Conservation (phyloP, 1,140 invertebrate genomes). For the Lordiphosa clarofinis region DNA sequence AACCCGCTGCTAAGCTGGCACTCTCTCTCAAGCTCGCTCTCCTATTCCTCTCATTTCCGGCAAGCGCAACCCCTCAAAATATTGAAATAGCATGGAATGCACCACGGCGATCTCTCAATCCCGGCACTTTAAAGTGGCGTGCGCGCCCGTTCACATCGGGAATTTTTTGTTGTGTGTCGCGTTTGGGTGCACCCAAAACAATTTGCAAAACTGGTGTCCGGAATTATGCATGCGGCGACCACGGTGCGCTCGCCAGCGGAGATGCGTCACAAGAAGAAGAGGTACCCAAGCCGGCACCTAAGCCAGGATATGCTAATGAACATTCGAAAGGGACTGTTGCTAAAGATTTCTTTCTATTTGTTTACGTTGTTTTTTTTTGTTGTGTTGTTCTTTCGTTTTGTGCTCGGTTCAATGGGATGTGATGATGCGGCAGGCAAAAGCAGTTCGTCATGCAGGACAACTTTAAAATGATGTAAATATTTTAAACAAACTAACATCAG, state of each 20-base stretch:
- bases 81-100: slow-evolving; percentile 34
- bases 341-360: neutral
- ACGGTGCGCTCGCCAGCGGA: slow-evolving; percentile 72
- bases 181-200: slow-evolving; percentile 34
- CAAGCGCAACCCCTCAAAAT: slow-evolving; percentile 31
- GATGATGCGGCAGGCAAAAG: slow-evolving; percentile 56
- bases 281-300: too few relatives aligned
- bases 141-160: slow-evolving; percentile 58
- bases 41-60: slow-evolving; percentile 29
- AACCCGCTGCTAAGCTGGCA: neutral
- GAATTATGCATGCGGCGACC: slow-evolving; percentile 71
- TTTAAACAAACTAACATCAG: neutral
- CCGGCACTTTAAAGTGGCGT: slow-evolving; percentile 52
- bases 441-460: slow-evolving; percentile 77
- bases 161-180: slow-evolving; percentile 26
- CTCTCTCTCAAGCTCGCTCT: slow-evolving; percentile 7
- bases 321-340: too few relatives aligned
- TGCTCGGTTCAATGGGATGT: too few relatives aligned
- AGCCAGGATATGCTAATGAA: neutral
- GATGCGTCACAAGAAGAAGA: slow-evolving; percentile 78
- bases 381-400: slow-evolving; percentile 1
- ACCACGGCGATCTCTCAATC: neutral
- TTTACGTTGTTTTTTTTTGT: neutral
- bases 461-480: slow-evolving; percentile 75
- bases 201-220: slow-evolving; percentile 63